Evolutionary conservation across 2,113 vertebrate genomes (phyloP).

Genomic region (Romanogobio albipinnatus): DNA sequence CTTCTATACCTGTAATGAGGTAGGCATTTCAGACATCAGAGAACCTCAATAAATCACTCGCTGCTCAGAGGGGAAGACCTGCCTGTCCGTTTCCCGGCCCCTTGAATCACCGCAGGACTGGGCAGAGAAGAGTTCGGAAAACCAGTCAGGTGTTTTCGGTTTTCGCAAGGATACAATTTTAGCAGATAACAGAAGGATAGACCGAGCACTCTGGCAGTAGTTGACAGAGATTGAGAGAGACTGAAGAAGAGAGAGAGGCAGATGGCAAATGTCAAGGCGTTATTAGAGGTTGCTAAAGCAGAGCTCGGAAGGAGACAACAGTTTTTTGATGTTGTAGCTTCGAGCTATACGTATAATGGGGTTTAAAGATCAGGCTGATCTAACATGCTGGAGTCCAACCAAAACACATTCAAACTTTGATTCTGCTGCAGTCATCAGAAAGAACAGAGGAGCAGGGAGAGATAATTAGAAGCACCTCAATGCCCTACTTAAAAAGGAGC

Average conservation of each 20-base stretch:
- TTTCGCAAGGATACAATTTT: background rate
- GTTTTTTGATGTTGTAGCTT: conserved; percentile 34
- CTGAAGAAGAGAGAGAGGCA: conserved; percentile 13
- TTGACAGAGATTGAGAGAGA: background rate
- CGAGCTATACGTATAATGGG: conserved; percentile 2
- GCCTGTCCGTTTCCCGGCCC: background rate
- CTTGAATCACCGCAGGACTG: background rate
- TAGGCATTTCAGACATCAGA: conserved; percentile 21
- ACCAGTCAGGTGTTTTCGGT: conserved; percentile 1
- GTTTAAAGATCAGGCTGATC: conserved; percentile 25
- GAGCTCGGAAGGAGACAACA: background rate
- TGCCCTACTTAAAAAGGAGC: conserved; percentile 37
- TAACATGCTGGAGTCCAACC: background rate
- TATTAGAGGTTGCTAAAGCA: background rate
- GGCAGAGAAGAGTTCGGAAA: background rate
- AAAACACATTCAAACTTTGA: conserved; percentile 22
- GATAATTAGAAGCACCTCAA: conserved; percentile 14
- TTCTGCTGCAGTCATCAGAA: conserved; percentile 43
- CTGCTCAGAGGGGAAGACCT: background rate
- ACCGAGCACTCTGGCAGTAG: too few relatives aligned
- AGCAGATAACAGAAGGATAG: conserved; percentile 25
- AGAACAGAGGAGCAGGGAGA: background rate
- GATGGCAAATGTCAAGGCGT: conserved; percentile 2
- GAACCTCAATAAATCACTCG: conserved; percentile 42
- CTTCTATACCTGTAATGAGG: background rate